phyloP scores from a whole-genome alignment of 2,888 invertebrate species.

The Tiliacea aurago region DNA sequence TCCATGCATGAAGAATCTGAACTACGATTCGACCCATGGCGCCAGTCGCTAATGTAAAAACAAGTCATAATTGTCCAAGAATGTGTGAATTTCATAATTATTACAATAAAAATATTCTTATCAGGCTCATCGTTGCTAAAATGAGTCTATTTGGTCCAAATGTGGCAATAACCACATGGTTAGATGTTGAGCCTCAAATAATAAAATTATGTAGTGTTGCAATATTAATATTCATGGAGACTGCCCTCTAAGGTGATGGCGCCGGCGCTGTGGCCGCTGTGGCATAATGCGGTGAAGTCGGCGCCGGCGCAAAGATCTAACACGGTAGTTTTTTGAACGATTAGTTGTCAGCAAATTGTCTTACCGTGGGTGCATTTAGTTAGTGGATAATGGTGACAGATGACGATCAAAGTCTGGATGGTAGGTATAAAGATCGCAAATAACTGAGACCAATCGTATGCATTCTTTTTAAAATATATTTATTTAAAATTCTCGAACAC shows the following conservation, averaged over 20 bases:
- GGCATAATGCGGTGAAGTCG: neutral
- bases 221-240: conserved; percentile 36
- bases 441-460: neutral
- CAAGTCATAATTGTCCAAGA: neutral
- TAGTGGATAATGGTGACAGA: neutral
- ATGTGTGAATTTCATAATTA: conserved; percentile 10
- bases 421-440: neutral
- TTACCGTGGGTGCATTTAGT: neutral
- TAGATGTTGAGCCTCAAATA: conserved; percentile 13
- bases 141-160: conserved; percentile 21
- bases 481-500: too few species aligned
- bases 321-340: neutral
- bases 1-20: too few species aligned
- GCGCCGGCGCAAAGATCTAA: conserved; percentile 9
- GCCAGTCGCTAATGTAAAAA: neutral
- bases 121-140: conserved; percentile 9
- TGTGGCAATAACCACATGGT: conserved; percentile 44
- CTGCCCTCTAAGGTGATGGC: conserved; percentile 5
- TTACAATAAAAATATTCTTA: conserved; percentile 15
- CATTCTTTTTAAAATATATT: too few species aligned
- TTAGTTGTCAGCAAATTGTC: neutral
- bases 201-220: conserved; percentile 18
- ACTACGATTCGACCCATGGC: too few species aligned
- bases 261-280: conserved; percentile 4
- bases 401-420: neutral